Conservation (phyloP, 2,797 vertebrate species). For the Hemibagrus guttatus region DNA sequence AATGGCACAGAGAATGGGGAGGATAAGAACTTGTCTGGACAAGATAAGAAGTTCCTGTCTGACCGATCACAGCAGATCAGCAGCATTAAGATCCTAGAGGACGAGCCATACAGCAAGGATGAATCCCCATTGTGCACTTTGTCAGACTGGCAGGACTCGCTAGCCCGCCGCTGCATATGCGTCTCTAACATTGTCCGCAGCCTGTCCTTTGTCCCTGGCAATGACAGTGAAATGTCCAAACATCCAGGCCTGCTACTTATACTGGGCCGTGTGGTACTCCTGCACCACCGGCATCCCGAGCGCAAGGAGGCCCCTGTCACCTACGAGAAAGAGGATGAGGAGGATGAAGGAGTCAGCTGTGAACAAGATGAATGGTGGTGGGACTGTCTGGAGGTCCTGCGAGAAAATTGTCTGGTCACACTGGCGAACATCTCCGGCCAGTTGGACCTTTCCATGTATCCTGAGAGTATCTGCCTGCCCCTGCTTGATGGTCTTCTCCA, state of each 20-base stretch:
- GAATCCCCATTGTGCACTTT: conserved; percentile 93
- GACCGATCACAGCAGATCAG: conserved; percentile 81
- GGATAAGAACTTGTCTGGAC: conserved; percentile 70
- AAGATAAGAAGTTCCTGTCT: conserved; percentile 78
- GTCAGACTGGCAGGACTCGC: conserved; percentile 94
- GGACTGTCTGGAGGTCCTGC: conserved; percentile 95
- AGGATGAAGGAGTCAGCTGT: conserved; percentile 91
- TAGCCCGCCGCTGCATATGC: conserved; percentile 92
- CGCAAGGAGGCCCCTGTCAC: conserved; percentile 94
- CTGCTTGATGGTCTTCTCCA: conserved; percentile 97
- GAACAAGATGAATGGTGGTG: conserved; percentile 98
- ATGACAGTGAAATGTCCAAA: conserved; percentile 97
- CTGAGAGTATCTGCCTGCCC: conserved; percentile 97
- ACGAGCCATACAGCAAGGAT: conserved; percentile 96
- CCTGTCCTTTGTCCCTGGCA: conserved; percentile 95
- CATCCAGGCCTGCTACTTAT: conserved; percentile 95
- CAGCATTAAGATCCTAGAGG: conserved; percentile 91
- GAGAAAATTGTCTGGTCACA: conserved; percentile 96
- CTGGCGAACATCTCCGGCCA: conserved; percentile 97
- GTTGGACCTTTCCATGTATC: conserved; percentile 94
- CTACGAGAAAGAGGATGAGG: conserved; percentile 95
- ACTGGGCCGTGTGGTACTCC: conserved; percentile 90
- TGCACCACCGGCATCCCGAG: conserved; percentile 95
- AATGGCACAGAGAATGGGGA: conserved; percentile 76
- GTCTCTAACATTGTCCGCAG: conserved; percentile 97